Conservation (phyloP, 2,888 invertebrate species). For the Orthosia incerta region DNA sequence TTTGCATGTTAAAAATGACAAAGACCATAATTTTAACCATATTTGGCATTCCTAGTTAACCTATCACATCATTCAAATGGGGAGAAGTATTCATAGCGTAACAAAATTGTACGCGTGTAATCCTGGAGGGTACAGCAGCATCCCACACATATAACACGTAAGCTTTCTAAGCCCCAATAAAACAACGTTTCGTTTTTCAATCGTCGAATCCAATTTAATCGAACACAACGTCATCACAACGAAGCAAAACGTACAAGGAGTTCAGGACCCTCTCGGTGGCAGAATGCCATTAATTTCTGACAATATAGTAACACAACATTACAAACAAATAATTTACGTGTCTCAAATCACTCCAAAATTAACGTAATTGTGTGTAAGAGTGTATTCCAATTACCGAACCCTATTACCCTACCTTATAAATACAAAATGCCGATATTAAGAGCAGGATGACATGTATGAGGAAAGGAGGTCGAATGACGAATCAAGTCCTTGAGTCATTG, state of each 20-base stretch:
- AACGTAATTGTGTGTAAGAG: conserved; percentile 46
- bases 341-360: conserved; percentile 37
- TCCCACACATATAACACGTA: too few relatives aligned
- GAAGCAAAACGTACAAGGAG: conserved; percentile 7
- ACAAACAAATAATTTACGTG: conserved; percentile 33
- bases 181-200: not conserved
- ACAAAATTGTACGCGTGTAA: too few relatives aligned
- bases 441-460: conserved; percentile 35
- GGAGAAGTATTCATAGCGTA: too few relatives aligned
- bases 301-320: conserved; percentile 48
- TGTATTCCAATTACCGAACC: conserved; percentile 44
- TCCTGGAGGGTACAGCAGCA: too few relatives aligned
- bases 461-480: conserved; percentile 51
- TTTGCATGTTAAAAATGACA: conserved; percentile 5
- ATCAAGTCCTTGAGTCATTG: conserved; percentile 37
- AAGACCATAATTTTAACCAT: not conserved
- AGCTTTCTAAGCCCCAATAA: too few relatives aligned
- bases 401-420: conserved; percentile 34
- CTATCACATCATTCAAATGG: not conserved
- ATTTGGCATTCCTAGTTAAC: not conserved
- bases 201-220: conserved; percentile 12
- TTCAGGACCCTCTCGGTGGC: conserved; percentile 4
- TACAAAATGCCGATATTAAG: conserved; percentile 52
- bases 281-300: conserved; percentile 40
- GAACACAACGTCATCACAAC: conserved; percentile 8